Evolutionary conservation across 2,113 vertebrate species (phyloP).

Genomic region (Ictalurus furcatus): DNA sequence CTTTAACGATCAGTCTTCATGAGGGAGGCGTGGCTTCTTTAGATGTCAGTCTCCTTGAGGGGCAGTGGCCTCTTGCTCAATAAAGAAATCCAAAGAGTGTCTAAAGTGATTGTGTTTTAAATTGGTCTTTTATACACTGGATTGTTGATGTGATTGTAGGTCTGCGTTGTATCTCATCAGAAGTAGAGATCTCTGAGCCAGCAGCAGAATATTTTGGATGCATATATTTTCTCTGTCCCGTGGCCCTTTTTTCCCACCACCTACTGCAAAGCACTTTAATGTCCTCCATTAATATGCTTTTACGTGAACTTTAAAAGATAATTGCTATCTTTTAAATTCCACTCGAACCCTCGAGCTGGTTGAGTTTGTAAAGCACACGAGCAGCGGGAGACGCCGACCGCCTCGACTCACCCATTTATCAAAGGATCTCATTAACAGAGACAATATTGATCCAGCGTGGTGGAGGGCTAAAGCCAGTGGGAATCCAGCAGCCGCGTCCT

Average conservation of each 20-base stretch:
- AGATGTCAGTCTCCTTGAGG: not conserved
- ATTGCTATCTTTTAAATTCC: conserved; percentile 48
- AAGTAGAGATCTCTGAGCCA: not conserved
- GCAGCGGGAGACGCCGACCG: conserved; percentile 39
- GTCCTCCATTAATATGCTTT: conserved; percentile 37
- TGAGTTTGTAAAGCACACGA: conserved; percentile 42
- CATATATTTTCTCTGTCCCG: not conserved
- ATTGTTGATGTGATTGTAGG: not conserved
- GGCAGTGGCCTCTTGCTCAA: not conserved
- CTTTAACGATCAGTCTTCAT: too few species aligned
- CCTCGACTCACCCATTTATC: conserved; percentile 64
- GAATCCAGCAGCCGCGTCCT: conserved; percentile 42
- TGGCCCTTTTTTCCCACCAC: not conserved
- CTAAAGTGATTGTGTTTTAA: not conserved
- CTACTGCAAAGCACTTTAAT: conserved; percentile 34
- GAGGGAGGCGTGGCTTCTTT: not conserved
- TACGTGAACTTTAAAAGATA: conserved; percentile 47
- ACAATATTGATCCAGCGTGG: conserved; percentile 60
- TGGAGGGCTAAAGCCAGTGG: conserved; percentile 49
- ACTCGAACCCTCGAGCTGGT: conserved; percentile 36
- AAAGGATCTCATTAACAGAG: conserved; percentile 63
- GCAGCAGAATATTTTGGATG: not conserved
- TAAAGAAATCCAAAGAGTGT: not conserved
- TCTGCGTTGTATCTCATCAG: not conserved
- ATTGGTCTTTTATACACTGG: too few species aligned